phyloP scores from a whole-genome alignment of 2,888 invertebrate species.

The Brachylomia viminalis region DNA sequence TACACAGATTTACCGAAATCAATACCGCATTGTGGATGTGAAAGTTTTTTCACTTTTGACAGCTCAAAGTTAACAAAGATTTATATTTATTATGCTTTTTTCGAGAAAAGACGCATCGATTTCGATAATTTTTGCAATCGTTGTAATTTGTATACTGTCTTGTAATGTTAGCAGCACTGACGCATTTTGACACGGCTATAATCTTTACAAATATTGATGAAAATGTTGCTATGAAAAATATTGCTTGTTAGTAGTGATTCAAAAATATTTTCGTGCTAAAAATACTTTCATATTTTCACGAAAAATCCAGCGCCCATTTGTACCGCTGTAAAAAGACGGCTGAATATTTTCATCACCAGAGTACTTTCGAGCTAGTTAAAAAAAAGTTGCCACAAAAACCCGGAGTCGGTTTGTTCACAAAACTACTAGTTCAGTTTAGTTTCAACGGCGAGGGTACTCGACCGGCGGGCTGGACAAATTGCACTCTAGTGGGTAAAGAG shows the following conservation, averaged over 20 bases:
- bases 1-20: neutral
- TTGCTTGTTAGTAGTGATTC: neutral
- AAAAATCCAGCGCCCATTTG: constrained; percentile 38
- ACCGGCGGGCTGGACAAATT: constrained; percentile 83
- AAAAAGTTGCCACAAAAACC: constrained; percentile 69
- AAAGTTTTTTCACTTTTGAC: too few relatives aligned
- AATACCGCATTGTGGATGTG: too few relatives aligned
- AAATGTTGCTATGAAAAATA: neutral
- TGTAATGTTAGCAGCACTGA: neutral
- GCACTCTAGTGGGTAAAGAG: constrained; percentile 78
- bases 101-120: neutral
- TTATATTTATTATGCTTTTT: neutral
- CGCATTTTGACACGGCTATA: neutral
- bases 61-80: too few relatives aligned
- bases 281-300: constrained; percentile 3
- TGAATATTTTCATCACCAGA: constrained; percentile 62
- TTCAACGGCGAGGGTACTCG: constrained; percentile 79
- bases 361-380: constrained; percentile 59
- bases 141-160: neutral
- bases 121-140: neutral
- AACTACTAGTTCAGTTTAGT: constrained; percentile 84
- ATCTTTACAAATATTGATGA: neutral
- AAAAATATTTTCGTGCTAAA: neutral
- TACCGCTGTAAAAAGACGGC: constrained; percentile 43
- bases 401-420: constrained; percentile 74